Evolutionary conservation across 2,113 vertebrate species (phyloP).

Genomic region (Cyrtonyx montezumae): DNA sequence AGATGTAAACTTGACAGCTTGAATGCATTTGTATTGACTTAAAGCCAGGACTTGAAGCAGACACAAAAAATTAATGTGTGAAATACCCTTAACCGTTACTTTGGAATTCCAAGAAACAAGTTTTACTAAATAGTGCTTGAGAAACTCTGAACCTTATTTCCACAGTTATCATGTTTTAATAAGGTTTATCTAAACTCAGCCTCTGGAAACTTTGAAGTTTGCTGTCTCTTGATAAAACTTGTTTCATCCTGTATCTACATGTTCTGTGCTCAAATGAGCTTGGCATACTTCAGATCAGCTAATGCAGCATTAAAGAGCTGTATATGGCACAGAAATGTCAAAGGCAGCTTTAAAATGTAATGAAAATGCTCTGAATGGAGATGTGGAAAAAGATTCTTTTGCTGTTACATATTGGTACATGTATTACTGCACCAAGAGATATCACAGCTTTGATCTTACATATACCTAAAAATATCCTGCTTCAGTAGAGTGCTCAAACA

Average conservation of each 20-base stretch:
- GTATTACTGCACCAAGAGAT: constrained; percentile 71
- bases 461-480: constrained; percentile 53
- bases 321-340: constrained; percentile 61
- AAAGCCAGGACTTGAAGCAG: constrained; percentile 66
- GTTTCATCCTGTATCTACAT: constrained; percentile 32
- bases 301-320: constrained; percentile 36
- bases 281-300: constrained; percentile 46
- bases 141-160: constrained; percentile 44
- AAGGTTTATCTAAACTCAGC: constrained; percentile 57
- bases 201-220: constrained; percentile 63
- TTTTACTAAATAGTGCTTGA: constrained; percentile 45
- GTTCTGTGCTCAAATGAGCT: constrained; percentile 24
- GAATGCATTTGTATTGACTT: constrained; percentile 63
- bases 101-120: constrained; percentile 39
- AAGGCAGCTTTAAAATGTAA: constrained; percentile 61
- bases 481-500: constrained; percentile 68
- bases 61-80: constrained; percentile 59
- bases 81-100: constrained; percentile 55
- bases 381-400: constrained; percentile 58
- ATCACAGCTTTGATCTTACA: constrained; percentile 69
- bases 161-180: constrained; percentile 39
- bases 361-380: constrained; percentile 68
- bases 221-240: constrained; percentile 35
- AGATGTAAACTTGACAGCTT: constrained; percentile 73
- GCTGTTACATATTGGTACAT: constrained; percentile 47